These are phyloP conservation scores for Tetragnatha versicolor DNA, from an alignment of 1,140 invertebrate species.

Conservation along the genomic window DNA sequence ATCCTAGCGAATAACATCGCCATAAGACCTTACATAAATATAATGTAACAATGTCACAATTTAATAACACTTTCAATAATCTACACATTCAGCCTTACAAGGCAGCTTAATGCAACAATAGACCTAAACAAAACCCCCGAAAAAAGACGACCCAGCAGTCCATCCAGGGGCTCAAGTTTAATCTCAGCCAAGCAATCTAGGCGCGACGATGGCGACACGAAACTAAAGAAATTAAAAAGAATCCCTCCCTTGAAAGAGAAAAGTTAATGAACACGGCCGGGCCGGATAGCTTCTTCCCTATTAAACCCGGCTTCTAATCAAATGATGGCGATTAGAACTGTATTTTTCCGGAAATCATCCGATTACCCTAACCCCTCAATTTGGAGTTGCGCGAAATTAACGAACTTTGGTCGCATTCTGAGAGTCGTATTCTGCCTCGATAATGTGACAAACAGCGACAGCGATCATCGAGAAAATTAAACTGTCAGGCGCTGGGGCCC, in stretches of 20 bases:
- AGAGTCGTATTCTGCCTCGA: too few species aligned
- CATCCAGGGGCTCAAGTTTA: too few species aligned
- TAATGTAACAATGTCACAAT: too few species aligned
- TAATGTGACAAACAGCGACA: slow-evolving; percentile 44
- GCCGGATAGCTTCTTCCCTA: neutral
- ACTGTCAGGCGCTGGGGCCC: slow-evolving; percentile 36
- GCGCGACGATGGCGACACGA: too few species aligned
- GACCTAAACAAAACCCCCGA: too few species aligned
- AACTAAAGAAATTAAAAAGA: slow-evolving; percentile 26
- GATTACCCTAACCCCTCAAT: slow-evolving; percentile 25
- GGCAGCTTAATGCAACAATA: too few species aligned
- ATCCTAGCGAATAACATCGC: too few species aligned
- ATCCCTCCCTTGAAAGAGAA: slow-evolving; percentile 23
- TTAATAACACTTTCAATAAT: too few species aligned
- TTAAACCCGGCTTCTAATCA: slow-evolving; percentile 28
- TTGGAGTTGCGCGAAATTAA: slow-evolving; percentile 15
- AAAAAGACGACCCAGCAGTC: too few species aligned
- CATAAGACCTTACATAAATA: too few species aligned
- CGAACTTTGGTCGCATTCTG: slow-evolving; percentile 20
- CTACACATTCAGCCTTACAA: too few species aligned
- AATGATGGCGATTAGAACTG: slow-evolving; percentile 37
- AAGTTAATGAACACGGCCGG: slow-evolving; percentile 24
- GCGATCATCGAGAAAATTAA: slow-evolving; percentile 48
- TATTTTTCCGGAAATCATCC: slow-evolving; percentile 43
- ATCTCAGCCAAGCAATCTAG: too few species aligned